A percentile compares a stretch with the other conserved stretches of the same genome.
phyloP scores from a whole-genome alignment of 92 coral and sea anemone genomes.

The Epizoanthus rinbou region DNA sequence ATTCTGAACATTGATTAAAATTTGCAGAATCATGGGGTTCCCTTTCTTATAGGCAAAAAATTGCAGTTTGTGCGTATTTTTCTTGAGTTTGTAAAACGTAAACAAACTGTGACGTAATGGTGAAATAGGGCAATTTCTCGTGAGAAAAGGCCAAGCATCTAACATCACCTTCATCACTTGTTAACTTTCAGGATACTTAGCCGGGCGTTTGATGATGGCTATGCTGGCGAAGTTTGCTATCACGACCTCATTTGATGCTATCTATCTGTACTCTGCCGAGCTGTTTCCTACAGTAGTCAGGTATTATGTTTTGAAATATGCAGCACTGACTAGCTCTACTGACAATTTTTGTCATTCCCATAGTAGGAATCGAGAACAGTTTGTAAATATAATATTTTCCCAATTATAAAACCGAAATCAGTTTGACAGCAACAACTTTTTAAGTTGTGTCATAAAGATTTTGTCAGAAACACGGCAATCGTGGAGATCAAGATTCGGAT shows the following conservation, averaged over 20 bases:
- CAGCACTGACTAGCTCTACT: too few relatives aligned
- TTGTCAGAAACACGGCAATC: not conserved
- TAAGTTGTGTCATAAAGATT: not conserved
- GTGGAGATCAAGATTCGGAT: constrained; percentile 6
- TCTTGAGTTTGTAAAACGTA: too few relatives aligned
- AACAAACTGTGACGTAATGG: too few relatives aligned
- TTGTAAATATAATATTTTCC: constrained; percentile 23
- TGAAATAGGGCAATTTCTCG: too few relatives aligned
- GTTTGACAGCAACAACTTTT: constrained; percentile 3
- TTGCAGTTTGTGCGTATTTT: too few relatives aligned
- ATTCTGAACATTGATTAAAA: too few relatives aligned
- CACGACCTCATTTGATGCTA: constrained; percentile 24
- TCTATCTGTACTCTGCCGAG: constrained; percentile 38
- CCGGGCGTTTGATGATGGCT: constrained; percentile 48
- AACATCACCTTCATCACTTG: too few relatives aligned
- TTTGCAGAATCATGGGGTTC: too few relatives aligned
- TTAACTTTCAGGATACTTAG: constrained; percentile 24
- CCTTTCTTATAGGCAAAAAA: too few relatives aligned
- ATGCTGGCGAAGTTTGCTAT: constrained; percentile 40
- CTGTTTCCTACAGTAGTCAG: constrained; percentile 45
- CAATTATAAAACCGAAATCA: not conserved
- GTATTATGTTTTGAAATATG: not conserved
- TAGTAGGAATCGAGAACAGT: constrained; percentile 52
- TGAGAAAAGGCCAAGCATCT: too few relatives aligned
- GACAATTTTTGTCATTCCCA: too few relatives aligned